Evolutionary conservation across 2,797 vertebrate genomes (phyloP), one percentile per base, ranked within the genome.

Genomic region (Chelon labrosus): DNA sequence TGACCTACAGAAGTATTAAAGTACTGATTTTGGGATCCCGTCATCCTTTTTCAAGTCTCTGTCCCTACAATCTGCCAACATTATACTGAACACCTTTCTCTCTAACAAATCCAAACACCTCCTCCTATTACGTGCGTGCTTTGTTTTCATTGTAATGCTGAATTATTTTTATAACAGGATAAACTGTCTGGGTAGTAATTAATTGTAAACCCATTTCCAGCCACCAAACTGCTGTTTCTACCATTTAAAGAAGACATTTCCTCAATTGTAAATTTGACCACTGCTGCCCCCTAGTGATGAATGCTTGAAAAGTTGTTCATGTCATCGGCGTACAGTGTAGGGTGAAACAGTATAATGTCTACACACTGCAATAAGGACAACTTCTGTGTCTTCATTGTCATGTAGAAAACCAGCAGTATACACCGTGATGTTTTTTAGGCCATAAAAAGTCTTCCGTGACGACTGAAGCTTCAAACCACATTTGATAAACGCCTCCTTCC

Each of bases 261-360:
- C 1, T 13, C 4, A 2, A 27, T 53, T 25, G 1, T 55, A 70
- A 17, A 53, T 58, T 14, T 66, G 31, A 35, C 51, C 52, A 64
- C 46, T 84, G 59, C 75, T 86, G 69, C 82, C 82, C 64, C 37
- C 83, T 57, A 59, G 75, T 88, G 85, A 62, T 46, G 49, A 8
- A 42, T 56, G 5, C 16, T 75, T 54, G 49, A 8, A 65, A 4
- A 3, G 10, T 14, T 50, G 49, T 11, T 22, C 9, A 5, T 22
- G 4, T 51, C 49, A 5, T 44, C 13, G 16, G 3, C 7, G 31
- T 35, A 35, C 31, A 35, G 6, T 35, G 31, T 35, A 41, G 11
- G 10, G 11, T 41, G 10, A 41, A 41, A 64, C 73, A n/a, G 14
- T 7, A 35, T 35, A 35, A 35, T 35, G 14, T 14, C 42, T 44